Evolutionary conservation across 2,888 invertebrate genomes (phyloP), one percentile per base, ranked within the genome.

Genomic region (Mycalesis mineus): DNA sequence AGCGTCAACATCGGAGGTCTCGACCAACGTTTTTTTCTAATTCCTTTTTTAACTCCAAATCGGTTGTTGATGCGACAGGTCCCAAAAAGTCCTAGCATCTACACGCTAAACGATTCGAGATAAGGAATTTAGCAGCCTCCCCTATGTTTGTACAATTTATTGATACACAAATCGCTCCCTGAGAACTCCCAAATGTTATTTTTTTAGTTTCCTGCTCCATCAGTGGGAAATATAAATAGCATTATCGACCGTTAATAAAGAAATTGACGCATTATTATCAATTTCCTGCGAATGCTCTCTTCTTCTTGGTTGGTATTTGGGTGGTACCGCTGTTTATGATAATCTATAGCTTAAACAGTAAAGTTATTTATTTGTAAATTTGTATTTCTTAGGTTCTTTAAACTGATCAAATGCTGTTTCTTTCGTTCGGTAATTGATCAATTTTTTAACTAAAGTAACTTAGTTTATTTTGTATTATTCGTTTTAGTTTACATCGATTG

Each of bases 81-180:
- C 65, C 62, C 63, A 60, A 53, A 63, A 62, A 68, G 65, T 62
- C 51, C 58, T 71, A 61, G 53, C 72, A 61, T 68, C 65, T 68
- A 62, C 63, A 57, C 71, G 73, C 73, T 74, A 74, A 74, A 73
- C 73, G 74, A 60, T 70, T 71, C 79, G 72, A 86, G 87, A 88
- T 87, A 87, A 67, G 86, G 88, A 88, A 87, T 88, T 87, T 87
- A 87, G 82, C 84, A 77, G 75, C 77, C 80, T 69, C 80, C 81
- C 77, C 82, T 73, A 73, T 80, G 78, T 83, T 80, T 83, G 74
- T 65, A 73, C 75, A 74, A 74, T 69, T 70, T 81, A 83, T 82
- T 82, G 80, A 75, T 79, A 66, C 67, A 67, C 60, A 71, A 72
- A 72, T 70, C 69, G 71, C 71, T 71, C 70, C 71, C 71, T 69